Percentiles rank a stretch among this genome's conserved stretches.
Evolutionary conservation across 1,140 invertebrate genomes (phyloP).

Genomic region (Conus ventricosus): DNA sequence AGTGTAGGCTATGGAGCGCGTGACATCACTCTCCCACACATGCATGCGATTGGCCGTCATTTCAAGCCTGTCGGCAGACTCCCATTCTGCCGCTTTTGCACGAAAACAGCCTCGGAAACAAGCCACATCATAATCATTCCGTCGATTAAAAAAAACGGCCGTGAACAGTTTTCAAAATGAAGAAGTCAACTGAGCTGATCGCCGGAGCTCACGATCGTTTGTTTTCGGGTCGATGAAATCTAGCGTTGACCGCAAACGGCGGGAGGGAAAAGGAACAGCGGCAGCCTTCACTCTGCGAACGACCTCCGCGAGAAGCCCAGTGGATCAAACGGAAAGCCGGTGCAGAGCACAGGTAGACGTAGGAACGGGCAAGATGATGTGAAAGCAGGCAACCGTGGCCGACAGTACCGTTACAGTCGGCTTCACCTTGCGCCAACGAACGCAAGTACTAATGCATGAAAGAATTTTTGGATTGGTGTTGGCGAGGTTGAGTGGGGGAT

Average conservation of each 20-base stretch:
- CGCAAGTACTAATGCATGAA: not conserved
- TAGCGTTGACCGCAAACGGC: not conserved
- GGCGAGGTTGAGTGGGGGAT: not conserved
- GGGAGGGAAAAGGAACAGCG: slow-evolving; percentile 34
- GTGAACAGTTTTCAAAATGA: not conserved
- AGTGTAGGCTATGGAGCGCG: not conserved
- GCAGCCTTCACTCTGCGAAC: slow-evolving; percentile 1
- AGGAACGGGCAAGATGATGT: slow-evolving; percentile 29
- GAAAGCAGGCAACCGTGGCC: slow-evolving; percentile 29
- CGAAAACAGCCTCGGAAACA: not conserved
- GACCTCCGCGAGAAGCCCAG: not conserved
- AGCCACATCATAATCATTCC: not conserved
- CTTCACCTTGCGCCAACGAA: not conserved
- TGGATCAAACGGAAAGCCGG: slow-evolving; percentile 34
- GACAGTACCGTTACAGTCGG: slow-evolving; percentile 17
- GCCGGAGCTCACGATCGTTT: not conserved
- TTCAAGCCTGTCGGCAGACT: not conserved
- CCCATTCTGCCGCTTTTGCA: not conserved
- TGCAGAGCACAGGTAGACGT: slow-evolving; percentile 29
- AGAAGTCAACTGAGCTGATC: not conserved
- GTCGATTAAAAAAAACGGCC: not conserved
- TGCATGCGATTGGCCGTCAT: not conserved
- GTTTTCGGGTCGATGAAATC: not conserved
- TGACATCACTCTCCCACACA: not conserved
- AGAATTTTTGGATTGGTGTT: not conserved